Conservation (phyloP, 23 tunicate species). For the Halocynthia aurantium region DNA sequence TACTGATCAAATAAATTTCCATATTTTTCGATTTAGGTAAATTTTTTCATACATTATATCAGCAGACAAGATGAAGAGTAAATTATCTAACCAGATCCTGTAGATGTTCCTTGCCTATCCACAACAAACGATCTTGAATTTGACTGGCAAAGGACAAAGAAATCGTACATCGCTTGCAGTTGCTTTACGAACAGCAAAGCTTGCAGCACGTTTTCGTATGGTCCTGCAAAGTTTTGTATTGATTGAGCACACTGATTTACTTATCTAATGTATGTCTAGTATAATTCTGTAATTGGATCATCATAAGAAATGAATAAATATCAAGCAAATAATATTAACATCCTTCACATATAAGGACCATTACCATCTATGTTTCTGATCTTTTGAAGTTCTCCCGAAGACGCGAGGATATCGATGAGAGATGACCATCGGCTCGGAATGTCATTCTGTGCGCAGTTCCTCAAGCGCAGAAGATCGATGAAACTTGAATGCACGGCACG, state of each 20-base stretch:
- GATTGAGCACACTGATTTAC: too few species aligned
- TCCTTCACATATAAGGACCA: too few species aligned
- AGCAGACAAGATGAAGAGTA: too few species aligned
- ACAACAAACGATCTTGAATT: conserved; percentile 74
- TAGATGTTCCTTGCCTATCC: conserved; percentile 26
- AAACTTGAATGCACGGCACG: conserved; percentile 43
- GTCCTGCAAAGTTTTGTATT: too few species aligned
- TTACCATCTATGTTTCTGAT: conserved; percentile 52
- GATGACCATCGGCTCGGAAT: too few species aligned
- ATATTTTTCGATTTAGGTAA: too few species aligned
- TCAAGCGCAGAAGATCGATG: conserved; percentile 21
- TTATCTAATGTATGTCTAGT: too few species aligned
- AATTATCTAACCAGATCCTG: background rate
- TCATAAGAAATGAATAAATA: too few species aligned
- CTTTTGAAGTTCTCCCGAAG: conserved; percentile 58
- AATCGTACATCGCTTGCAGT: conserved; percentile 85
- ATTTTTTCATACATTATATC: too few species aligned
- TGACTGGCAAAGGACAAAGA: conserved; percentile 76
- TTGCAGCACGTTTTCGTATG: conserved; percentile 11
- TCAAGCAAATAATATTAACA: too few species aligned
- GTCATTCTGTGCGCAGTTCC: too few species aligned
- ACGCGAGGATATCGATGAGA: conserved; percentile 34
- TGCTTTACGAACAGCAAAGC: conserved; percentile 82
- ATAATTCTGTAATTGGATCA: too few species aligned
- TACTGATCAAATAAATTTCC: background rate